These are phyloP conservation scores for Xestoiulus laeticollis DNA, from an alignment of 2,888 invertebrate species.

Conservation along the genomic window DNA sequence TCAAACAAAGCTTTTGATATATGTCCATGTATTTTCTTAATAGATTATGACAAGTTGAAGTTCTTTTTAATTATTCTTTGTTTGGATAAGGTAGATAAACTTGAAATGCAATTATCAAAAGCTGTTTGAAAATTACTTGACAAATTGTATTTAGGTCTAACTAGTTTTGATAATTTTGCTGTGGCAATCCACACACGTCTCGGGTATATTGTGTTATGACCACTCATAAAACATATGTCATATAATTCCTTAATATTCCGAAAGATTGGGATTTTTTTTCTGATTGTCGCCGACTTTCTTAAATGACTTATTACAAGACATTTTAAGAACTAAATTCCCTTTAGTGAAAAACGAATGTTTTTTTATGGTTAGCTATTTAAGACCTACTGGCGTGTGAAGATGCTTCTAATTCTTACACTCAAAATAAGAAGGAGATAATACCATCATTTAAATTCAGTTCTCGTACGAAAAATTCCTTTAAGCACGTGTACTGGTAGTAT, in stretches of 20 bases:
- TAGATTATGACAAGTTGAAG: not conserved
- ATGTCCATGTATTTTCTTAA: not conserved
- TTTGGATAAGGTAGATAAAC: not conserved
- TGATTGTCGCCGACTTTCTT: not conserved
- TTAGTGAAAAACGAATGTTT: not conserved
- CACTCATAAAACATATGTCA: not conserved
- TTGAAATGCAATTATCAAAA: not conserved
- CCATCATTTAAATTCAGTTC: not conserved
- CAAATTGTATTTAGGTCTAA: not conserved
- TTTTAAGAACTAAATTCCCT: not conserved
- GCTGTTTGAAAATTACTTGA: not conserved
- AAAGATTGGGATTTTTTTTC: not conserved
- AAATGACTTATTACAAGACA: not conserved
- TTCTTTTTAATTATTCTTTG: not conserved
- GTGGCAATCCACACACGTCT: not conserved
- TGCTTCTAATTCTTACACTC: not conserved
- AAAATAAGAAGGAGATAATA: conserved; percentile 4
- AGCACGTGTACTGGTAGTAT: not conserved
- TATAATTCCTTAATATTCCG: not conserved
- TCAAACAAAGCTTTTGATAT: not conserved
- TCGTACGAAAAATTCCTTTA: conserved; percentile 28
- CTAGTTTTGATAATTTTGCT: not conserved
- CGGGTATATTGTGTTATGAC: too few relatives aligned
- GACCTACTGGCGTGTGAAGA: not conserved
- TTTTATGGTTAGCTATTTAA: not conserved